Percentiles rank a stretch among this genome's conserved stretches.
Conservation (phyloP, 1,140 invertebrate species). For the Neotoxoptera formosana region DNA sequence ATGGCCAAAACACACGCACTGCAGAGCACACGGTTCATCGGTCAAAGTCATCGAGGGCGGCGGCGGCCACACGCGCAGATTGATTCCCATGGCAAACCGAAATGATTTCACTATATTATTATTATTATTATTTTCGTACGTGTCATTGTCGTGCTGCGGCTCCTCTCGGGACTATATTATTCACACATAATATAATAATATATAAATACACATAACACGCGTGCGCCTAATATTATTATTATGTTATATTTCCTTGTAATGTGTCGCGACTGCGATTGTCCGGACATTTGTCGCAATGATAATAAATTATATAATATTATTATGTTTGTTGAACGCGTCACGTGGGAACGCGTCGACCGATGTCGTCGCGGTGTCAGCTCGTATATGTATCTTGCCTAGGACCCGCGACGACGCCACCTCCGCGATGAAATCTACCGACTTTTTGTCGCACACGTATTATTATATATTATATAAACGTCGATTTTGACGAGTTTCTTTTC, state of each 20-base stretch:
- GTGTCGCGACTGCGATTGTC: conserved; percentile 3
- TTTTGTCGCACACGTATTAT: background rate
- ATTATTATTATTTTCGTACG: background rate
- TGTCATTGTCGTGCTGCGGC: conserved; percentile 11
- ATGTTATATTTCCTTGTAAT: background rate
- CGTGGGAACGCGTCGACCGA: background rate
- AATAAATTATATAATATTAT: conserved; percentile 21
- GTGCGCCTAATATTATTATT: background rate
- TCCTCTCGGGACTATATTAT: background rate
- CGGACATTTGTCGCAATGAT: background rate
- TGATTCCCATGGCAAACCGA: conserved; percentile 33
- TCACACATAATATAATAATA: background rate
- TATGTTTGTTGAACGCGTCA: background rate
- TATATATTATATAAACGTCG: background rate
- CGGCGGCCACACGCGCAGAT: conserved; percentile 47
- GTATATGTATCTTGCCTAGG: background rate
- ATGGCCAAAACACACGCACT: conserved; percentile 14
- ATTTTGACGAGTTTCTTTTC: background rate
- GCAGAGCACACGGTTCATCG: conserved; percentile 22
- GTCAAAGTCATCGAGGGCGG: conserved; percentile 40
- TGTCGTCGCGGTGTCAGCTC: background rate
- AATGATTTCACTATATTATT: background rate
- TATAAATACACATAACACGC: background rate
- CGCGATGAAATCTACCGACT: background rate
- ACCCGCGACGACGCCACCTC: background rate